Base-by-base conservation (phyloP, 1,140 invertebrate species). In the Nomia melanderi region DNA sequence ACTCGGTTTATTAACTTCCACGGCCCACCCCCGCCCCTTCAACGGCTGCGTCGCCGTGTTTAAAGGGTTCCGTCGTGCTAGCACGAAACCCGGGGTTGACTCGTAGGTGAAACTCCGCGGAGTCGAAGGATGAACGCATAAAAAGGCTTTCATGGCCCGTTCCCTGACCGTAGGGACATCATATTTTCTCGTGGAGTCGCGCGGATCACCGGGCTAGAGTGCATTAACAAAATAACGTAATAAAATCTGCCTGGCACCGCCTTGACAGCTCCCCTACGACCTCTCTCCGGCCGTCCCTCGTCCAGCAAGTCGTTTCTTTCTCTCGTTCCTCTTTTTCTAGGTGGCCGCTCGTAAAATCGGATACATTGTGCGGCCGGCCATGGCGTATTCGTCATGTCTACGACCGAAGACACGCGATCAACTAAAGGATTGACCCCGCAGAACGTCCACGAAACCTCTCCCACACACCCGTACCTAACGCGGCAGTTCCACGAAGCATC, bases 161-260 rank as follows among this genome's bases (percentile, higher is more conserved):
- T 78, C 77, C 80, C 81, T 77, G 74, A 83, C 82, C 78, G 60
- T 78, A 70, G 73, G 73, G 69, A 85, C 82, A 81, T 86, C 72
- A 88, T 85, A 83, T 85, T 87, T 78, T 73, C 78, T 84, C 71
- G 76, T 72, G 56, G 67, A 6, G 14, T 50, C 67, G 59, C 67
- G 75, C 53, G 75, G 72, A 64, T 65, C 59, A 60, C 65, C 77
- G 50, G 59, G 47, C 72, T 70, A 44, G 80, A 85, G 81, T 91
- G 87, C 88, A 91, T 92, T 90, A 91, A 90, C 88, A 91, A 91
- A 91, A 92, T 91, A 91, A 90, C 87, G 89, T 89, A 88, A 89
- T 91, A 92, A 92, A 92, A 91, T 91, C 87, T 87, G 86, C 89
- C 89, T 50, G 87, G 84, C 77, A 60, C 74, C 54, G 50, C 63